Conservation (phyloP, 2,888 invertebrate species). For the Hedya salicella region DNA sequence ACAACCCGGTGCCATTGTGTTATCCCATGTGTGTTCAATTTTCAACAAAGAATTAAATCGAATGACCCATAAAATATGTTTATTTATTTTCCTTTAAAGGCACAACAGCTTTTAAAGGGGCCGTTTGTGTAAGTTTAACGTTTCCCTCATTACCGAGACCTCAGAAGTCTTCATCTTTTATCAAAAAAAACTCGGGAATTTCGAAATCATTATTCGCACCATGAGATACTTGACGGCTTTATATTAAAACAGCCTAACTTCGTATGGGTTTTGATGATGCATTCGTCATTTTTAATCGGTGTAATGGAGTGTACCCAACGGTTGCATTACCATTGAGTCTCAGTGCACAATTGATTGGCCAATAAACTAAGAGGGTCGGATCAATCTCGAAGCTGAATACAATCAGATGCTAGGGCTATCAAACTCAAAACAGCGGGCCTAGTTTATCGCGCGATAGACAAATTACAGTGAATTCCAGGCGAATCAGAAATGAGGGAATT, state of each 20-base stretch:
- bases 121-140: not conserved
- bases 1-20: too few relatives aligned
- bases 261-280: not conserved
- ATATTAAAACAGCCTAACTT: not conserved
- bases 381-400: conserved; percentile 21
- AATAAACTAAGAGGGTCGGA: conserved; percentile 27
- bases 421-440: not conserved
- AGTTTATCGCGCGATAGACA: too few relatives aligned
- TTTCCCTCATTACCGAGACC: not conserved
- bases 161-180: not conserved
- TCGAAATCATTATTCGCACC: not conserved
- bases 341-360: conserved; percentile 28
- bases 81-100: not conserved
- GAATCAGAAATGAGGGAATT: too few relatives aligned
- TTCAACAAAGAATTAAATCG: too few relatives aligned
- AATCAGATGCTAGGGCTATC: conserved; percentile 6
- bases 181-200: not conserved
- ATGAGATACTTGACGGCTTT: not conserved
- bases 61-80: too few relatives aligned
- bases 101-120: not conserved
- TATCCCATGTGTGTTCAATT: too few relatives aligned
- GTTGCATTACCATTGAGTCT: conserved; percentile 12
- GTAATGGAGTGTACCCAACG: not conserved
- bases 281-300: not conserved
- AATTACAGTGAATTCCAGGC: too few relatives aligned